These are phyloP conservation scores for Drosophila villosipedis DNA, from an alignment of 2,888 invertebrate species.

Conservation along the genomic window DNA sequence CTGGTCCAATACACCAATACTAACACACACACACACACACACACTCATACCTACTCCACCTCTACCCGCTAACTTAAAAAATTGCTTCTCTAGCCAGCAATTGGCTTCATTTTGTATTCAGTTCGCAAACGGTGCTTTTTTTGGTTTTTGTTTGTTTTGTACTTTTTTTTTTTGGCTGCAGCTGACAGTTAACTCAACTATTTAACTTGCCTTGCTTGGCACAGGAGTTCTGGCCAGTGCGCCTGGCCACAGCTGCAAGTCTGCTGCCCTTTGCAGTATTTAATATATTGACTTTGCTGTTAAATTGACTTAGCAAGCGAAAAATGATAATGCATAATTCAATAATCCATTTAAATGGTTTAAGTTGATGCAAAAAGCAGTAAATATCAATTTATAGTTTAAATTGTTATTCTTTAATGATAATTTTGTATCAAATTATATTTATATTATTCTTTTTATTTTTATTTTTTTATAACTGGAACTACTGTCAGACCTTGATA, in stretches of 20 bases:
- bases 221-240: neutral
- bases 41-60: neutral
- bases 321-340: constrained; percentile 48
- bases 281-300: constrained; percentile 42
- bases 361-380: neutral
- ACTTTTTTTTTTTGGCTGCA: constrained; percentile 28
- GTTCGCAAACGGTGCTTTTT: constrained; percentile 28
- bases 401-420: neutral
- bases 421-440: neutral
- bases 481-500: no score
- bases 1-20: constrained; percentile 25
- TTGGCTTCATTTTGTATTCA: constrained; percentile 62
- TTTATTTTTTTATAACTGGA: neutral
- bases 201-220: constrained; percentile 17
- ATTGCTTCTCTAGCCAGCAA: constrained; percentile 17
- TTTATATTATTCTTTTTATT: neutral
- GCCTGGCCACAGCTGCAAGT: neutral
- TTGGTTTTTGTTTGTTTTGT: constrained; percentile 48
- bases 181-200: constrained; percentile 30
- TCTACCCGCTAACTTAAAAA: neutral
- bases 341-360: constrained; percentile 18
- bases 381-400: neutral
- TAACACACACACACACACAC: constrained; percentile 8
- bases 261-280: constrained; percentile 45
- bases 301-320: constrained; percentile 22